Percentiles rank a stretch among this genome's conserved stretches.
Conservation (phyloP, 2,888 invertebrate genomes). For the Sphinx pinastri region DNA sequence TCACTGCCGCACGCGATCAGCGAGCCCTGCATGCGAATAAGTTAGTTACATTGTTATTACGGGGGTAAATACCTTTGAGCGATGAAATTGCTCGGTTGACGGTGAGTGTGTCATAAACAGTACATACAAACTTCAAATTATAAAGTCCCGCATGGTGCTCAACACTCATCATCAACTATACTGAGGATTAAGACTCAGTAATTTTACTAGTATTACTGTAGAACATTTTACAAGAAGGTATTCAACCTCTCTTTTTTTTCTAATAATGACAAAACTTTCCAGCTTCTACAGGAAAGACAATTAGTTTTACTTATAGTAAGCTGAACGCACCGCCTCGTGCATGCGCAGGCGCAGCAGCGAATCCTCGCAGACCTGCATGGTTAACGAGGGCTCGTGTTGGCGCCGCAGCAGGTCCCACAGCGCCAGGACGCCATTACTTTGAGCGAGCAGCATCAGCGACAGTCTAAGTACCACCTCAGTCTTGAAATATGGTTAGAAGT, state of each 20-base stretch:
- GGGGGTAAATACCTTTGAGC: no score
- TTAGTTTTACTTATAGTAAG: background rate
- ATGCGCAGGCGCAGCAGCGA: conserved; percentile 77
- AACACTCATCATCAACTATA: no score
- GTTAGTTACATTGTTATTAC: no score
- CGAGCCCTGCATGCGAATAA: conserved; percentile 72
- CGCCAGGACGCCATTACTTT: conserved; percentile 91
- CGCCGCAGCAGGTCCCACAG: conserved; percentile 95
- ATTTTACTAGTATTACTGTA: no score
- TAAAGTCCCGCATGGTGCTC: no score
- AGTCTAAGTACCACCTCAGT: conserved; percentile 73
- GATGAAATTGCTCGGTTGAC: background rate
- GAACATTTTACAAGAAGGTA: no score
- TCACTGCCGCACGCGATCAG: conserved; percentile 89
- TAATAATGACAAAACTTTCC: no score
- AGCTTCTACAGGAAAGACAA: background rate
- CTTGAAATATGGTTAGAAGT: background rate
- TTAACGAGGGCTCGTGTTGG: conserved; percentile 90
- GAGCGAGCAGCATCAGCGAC: conserved; percentile 91
- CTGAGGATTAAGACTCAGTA: no score
- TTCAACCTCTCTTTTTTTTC: no score
- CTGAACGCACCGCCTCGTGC: conserved; percentile 57
- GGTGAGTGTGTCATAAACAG: background rate
- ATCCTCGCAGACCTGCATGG: conserved; percentile 74
- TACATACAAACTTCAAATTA: no score